Percentiles rank a stretch among this genome's conserved stretches.
Conservation (phyloP, 2,797 vertebrate species). For the Lagocephalus sceleratus region DNA sequence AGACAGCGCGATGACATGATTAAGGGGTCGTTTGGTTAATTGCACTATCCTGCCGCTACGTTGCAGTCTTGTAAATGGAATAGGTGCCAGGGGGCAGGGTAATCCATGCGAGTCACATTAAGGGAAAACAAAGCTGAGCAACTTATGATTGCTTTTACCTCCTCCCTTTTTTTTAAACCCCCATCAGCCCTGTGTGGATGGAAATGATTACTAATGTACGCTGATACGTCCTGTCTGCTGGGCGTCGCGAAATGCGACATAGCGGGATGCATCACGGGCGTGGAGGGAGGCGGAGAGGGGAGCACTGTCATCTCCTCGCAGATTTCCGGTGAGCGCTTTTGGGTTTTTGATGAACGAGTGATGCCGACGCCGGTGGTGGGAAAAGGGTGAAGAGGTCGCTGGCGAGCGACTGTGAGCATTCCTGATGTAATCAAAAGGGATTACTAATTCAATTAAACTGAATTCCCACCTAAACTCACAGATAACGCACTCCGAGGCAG, state of each 20-base stretch:
- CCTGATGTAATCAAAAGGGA: slow-evolving; percentile 53
- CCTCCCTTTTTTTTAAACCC: slow-evolving; percentile 16
- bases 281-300: background rate
- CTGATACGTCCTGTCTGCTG: slow-evolving; percentile 22
- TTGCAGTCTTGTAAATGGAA: slow-evolving; percentile 54
- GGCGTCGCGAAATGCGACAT: no score
- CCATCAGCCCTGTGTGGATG: slow-evolving; percentile 31
- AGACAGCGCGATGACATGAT: slow-evolving; percentile 66
- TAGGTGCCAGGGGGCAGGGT: slow-evolving; percentile 51
- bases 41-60: slow-evolving; percentile 56
- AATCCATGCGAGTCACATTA: slow-evolving; percentile 52
- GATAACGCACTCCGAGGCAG: slow-evolving; percentile 44
- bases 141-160: slow-evolving; percentile 57
- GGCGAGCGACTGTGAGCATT: slow-evolving; percentile 41
- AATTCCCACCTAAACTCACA: slow-evolving; percentile 49
- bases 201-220: slow-evolving; percentile 49
- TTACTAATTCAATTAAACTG: slow-evolving; percentile 65
- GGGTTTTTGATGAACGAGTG: slow-evolving; percentile 41
- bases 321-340: slow-evolving; percentile 29
- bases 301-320: slow-evolving; percentile 17
- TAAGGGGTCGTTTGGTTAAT: slow-evolving; percentile 73
- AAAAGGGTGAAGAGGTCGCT: slow-evolving; percentile 34
- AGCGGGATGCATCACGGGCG: no score
- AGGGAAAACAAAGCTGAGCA: slow-evolving; percentile 48
- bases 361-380: slow-evolving; percentile 22